phyloP scores from a whole-genome alignment of 2,113 vertebrate species.

The Agapornis roseicollis region DNA sequence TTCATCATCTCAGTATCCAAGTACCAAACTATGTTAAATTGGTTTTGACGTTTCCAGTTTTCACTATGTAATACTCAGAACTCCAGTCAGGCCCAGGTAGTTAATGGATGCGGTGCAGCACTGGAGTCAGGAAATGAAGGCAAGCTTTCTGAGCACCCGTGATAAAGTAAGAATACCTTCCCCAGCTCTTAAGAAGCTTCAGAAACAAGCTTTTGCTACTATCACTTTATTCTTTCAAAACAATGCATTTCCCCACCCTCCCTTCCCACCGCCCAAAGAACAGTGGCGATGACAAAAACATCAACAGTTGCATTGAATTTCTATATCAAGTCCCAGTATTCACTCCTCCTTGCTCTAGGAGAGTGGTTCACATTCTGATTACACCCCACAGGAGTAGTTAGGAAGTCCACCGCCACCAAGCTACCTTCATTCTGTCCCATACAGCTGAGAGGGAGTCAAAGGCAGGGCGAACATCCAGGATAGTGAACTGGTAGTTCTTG shows the following conservation, averaged over 20 bases:
- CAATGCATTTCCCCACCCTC: background rate
- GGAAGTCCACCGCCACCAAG: slow-evolving; percentile 96
- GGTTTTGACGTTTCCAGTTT: background rate
- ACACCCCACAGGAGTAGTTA: slow-evolving; percentile 47
- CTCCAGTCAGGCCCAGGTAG: background rate
- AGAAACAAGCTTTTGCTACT: slow-evolving; percentile 1
- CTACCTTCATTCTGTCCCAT: slow-evolving; percentile 95
- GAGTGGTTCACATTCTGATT: background rate
- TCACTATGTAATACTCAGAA: background rate
- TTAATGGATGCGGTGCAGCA: background rate
- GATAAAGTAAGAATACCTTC: background rate
- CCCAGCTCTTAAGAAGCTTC: slow-evolving; percentile 5
- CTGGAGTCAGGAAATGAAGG: background rate
- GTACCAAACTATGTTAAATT: background rate
- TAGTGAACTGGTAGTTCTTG: slow-evolving; percentile 88
- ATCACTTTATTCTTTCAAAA: slow-evolving; percentile 1
- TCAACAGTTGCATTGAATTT: background rate
- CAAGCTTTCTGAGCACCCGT: background rate
- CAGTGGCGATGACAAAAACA: background rate
- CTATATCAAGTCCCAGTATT: background rate
- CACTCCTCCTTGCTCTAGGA: background rate
- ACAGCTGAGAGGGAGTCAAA: slow-evolving; percentile 87
- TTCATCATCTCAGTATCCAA: background rate
- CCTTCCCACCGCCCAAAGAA: background rate
- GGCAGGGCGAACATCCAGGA: slow-evolving; percentile 92